Evolutionary conservation across 2,113 vertebrate species (phyloP).

Genomic region (Carollia perspicillata): DNA sequence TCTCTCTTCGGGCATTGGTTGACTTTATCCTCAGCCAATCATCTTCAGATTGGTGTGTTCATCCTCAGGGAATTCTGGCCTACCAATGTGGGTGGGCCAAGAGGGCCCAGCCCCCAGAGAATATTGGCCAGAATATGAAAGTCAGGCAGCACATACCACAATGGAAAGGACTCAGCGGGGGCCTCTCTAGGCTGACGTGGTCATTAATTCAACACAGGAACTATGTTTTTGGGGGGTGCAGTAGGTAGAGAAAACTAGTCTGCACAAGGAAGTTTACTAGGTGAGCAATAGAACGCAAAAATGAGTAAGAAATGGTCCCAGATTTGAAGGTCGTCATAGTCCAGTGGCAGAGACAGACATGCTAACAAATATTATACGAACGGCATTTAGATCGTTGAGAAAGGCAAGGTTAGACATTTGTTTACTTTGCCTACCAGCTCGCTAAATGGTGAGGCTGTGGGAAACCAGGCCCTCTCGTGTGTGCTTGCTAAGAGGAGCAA

Average conservation of each 20-base stretch:
- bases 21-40: no score
- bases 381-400: not conserved
- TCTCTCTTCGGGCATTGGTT: not conserved
- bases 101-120: not conserved
- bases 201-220: conserved; percentile 12
- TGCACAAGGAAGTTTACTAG: not conserved
- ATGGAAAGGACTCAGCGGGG: not conserved
- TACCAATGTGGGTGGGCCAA: not conserved
- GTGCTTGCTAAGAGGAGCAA: not conserved
- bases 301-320: not conserved
- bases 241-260: not conserved
- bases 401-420: not conserved
- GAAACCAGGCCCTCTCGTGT: not conserved
- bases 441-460: not conserved
- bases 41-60: not conserved
- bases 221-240: not conserved
- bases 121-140: not conserved
- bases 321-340: not conserved
- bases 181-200: not conserved
- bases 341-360: not conserved
- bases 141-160: not conserved
- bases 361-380: not conserved
- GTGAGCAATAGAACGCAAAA: not conserved
- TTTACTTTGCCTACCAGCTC: conserved; percentile 1
- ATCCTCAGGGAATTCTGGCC: not conserved